Conservation (phyloP, 1,140 invertebrate genomes). For the Steinernema feltiae region DNA sequence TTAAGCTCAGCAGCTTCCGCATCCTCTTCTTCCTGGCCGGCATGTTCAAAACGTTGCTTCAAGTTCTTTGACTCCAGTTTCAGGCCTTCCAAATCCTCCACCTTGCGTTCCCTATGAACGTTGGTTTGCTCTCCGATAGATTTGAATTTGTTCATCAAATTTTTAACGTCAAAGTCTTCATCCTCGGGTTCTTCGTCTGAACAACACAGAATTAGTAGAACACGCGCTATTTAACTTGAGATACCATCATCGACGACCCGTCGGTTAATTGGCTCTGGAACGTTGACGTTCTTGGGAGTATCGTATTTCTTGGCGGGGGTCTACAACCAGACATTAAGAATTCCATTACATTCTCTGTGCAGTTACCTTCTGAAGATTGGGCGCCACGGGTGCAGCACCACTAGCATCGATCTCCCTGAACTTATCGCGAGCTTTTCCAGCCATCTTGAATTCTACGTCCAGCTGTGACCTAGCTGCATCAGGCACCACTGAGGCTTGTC, state of each 20-base stretch:
- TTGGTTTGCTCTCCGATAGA: constrained; percentile 50
- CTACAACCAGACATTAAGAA: too few relatives aligned
- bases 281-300: background rate
- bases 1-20: constrained; percentile 43
- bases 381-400: constrained; percentile 38
- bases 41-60: constrained; percentile 37
- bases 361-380: constrained; percentile 26
- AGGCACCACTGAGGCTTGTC: constrained; percentile 21
- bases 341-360: too few relatives aligned
- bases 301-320: background rate
- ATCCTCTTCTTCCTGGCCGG: constrained; percentile 26
- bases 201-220: constrained; percentile 5
- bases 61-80: constrained; percentile 36
- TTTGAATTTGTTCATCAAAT: constrained; percentile 59
- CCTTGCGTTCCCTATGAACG: constrained; percentile 33
- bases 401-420: constrained; percentile 53
- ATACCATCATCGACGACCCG: constrained; percentile 36
- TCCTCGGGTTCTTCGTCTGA: constrained; percentile 40
- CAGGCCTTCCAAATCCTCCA: constrained; percentile 50
- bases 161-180: constrained; percentile 56
- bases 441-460: constrained; percentile 53
- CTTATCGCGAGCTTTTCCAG: constrained; percentile 52
- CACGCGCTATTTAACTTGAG: background rate
- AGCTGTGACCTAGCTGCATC: constrained; percentile 29
- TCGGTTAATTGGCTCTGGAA: constrained; percentile 1